phyloP scores from a whole-genome alignment of 2,113 vertebrate genomes.

The Butorides virescens region DNA sequence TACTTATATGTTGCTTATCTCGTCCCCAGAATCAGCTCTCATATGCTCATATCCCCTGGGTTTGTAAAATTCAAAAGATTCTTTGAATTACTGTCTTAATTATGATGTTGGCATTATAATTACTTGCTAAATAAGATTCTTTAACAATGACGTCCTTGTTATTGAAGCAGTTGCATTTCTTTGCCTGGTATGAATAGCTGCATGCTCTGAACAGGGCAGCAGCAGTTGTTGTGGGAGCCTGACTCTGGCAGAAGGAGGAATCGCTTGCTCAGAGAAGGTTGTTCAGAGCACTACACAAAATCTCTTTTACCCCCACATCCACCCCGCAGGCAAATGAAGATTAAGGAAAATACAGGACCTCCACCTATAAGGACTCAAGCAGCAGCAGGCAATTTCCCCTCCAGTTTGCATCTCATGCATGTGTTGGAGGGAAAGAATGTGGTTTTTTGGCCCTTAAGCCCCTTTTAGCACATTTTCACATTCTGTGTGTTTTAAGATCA shows the following conservation, averaged over 20 bases:
- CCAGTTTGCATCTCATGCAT: neutral
- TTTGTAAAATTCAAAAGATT: constrained; percentile 53
- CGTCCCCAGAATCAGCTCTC: neutral
- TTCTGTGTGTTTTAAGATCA: neutral
- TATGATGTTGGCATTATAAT: constrained; percentile 39
- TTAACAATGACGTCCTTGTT: constrained; percentile 38
- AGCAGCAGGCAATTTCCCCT: neutral
- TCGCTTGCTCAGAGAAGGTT: neutral
- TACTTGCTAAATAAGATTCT: constrained; percentile 32
- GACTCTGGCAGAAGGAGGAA: neutral
- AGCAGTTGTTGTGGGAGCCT: neutral
- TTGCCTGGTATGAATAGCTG: neutral
- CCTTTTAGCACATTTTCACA: neutral
- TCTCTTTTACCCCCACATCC: neutral
- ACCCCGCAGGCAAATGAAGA: neutral
- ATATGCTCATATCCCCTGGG: neutral
- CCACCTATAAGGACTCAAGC: neutral
- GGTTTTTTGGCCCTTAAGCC: neutral
- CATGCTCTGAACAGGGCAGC: neutral
- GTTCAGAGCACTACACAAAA: neutral
- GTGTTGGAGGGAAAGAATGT: neutral
- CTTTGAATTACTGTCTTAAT: constrained; percentile 48
- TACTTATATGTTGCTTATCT: constrained; percentile 17
- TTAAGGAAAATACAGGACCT: neutral
- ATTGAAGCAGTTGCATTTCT: neutral